Evolutionary conservation across 1,140 invertebrate species (phyloP).

Genomic region (Pseudoatta argentina): DNA sequence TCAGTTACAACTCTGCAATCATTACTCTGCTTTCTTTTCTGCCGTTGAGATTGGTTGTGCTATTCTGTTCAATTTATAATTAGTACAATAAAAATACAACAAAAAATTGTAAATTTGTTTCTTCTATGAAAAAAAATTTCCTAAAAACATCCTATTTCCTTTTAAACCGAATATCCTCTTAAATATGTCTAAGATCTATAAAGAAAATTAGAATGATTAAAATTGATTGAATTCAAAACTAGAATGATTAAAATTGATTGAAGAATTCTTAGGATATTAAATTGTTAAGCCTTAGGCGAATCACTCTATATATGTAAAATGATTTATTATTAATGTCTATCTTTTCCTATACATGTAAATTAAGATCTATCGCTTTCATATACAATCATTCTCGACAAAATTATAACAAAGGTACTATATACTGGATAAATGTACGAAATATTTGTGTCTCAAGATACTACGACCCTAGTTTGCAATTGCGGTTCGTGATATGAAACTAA

Average conservation of each 20-base stretch:
- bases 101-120: too few species aligned
- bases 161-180: too few species aligned
- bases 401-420: conserved; percentile 35
- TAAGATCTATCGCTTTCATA: conserved; percentile 50
- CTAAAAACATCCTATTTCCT: too few species aligned
- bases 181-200: background rate
- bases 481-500: background rate
- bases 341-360: conserved; percentile 68
- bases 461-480: conserved; percentile 1
- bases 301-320: conserved; percentile 66
- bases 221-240: background rate
- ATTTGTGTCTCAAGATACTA: background rate
- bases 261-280: background rate
- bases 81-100: too few species aligned
- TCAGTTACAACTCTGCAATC: too few species aligned
- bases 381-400: conserved; percentile 48
- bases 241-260: background rate
- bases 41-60: too few species aligned
- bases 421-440: conserved; percentile 16
- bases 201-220: background rate
- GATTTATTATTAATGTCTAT: conserved; percentile 75
- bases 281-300: background rate
- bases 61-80: too few species aligned
- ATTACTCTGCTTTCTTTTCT: too few species aligned
- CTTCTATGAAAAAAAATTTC: too few species aligned